A percentile compares a stretch with the other conserved stretches of the same genome.
Evolutionary conservation across 2,113 vertebrate species (phyloP).

Genomic region (Pseudorectes ferrugineus): DNA sequence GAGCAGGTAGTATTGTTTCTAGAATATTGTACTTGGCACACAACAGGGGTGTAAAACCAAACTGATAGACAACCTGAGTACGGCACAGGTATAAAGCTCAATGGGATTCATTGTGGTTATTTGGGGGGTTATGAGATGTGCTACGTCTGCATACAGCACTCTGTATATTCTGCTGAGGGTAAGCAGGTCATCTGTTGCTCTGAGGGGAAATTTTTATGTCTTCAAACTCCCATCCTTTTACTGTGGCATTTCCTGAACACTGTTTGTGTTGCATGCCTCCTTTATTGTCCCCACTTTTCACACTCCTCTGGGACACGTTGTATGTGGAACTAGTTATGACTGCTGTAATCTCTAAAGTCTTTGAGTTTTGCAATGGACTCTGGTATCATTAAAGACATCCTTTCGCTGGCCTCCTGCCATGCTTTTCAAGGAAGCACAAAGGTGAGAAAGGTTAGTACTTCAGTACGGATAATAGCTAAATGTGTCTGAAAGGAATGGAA

Average conservation of each 20-base stretch:
- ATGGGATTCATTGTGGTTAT: neutral
- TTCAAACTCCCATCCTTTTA: neutral
- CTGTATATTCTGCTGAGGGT: neutral
- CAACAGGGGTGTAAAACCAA: neutral
- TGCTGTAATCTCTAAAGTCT: slow-evolving; percentile 2
- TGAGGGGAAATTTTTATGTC: neutral
- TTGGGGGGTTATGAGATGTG: neutral
- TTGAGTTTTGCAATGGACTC: neutral
- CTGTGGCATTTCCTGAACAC: neutral
- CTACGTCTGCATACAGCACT: neutral
- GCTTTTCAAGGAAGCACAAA: slow-evolving; percentile 21
- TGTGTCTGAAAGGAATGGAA: slow-evolving; percentile 12
- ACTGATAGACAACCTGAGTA: neutral
- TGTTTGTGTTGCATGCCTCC: neutral
- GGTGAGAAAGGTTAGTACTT: slow-evolving; percentile 44
- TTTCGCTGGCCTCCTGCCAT: neutral
- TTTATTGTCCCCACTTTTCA: neutral
- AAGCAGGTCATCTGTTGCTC: neutral
- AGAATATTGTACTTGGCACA: neutral
- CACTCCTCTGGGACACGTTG: neutral
- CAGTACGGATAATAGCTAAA: slow-evolving; percentile 22
- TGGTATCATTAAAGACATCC: slow-evolving; percentile 11
- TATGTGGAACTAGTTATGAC: neutral
- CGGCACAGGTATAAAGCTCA: neutral
- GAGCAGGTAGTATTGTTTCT: neutral